phyloP scores from a whole-genome alignment of 2,888 invertebrate species.

The Oscheius sp. region DNA sequence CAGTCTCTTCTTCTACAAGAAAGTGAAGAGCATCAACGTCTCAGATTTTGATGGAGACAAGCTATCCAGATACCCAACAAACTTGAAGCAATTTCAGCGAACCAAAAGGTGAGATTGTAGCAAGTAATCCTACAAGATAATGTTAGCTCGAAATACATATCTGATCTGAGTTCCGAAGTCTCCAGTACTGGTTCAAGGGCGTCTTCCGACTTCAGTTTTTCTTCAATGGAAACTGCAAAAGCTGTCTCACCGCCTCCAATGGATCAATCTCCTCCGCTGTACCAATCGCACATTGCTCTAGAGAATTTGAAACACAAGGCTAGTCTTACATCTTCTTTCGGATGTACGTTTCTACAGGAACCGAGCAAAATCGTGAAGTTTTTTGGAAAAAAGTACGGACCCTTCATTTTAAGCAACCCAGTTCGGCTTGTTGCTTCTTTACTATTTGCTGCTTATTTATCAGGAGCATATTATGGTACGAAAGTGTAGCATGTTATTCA shows the following conservation, averaged over 20 bases:
- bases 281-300: conserved; percentile 26
- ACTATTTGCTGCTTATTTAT: conserved; percentile 58
- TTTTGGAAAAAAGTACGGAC: conserved; percentile 65
- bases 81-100: conserved; percentile 46
- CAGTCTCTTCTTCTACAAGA: conserved; percentile 76
- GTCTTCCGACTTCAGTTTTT: conserved; percentile 45
- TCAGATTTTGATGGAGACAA: conserved; percentile 41
- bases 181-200: conserved; percentile 38
- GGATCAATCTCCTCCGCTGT: conserved; percentile 20
- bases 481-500: neutral
- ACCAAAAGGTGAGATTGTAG: conserved; percentile 36
- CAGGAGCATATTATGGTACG: conserved; percentile 52
- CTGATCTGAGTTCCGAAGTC: conserved; percentile 13
- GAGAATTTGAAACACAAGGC: conserved; percentile 18
- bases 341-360: conserved; percentile 16
- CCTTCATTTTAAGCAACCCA: conserved; percentile 62
- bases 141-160: conserved; percentile 12
- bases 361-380: conserved; percentile 55
- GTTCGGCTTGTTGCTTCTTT: conserved; percentile 52
- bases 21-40: conserved; percentile 42
- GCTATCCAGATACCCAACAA: conserved; percentile 40
- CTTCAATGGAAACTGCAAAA: conserved; percentile 43
- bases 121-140: neutral
- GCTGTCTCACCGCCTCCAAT: conserved; percentile 21
- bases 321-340: too few relatives aligned